phyloP scores from a whole-genome alignment of 2,797 vertebrate species.

The Balearica regulorum region DNA sequence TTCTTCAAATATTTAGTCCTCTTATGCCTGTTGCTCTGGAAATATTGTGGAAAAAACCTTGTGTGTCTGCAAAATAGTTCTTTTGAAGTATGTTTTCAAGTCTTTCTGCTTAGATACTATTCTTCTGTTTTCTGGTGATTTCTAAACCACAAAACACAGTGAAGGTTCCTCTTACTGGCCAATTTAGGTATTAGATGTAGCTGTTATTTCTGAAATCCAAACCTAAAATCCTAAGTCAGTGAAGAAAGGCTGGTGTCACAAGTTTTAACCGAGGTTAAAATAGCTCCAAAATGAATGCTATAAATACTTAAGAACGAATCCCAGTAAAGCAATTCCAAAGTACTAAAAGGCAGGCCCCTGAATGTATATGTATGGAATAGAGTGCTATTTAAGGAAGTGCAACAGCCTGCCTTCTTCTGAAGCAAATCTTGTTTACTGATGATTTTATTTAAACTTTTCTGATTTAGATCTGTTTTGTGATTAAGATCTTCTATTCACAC shows the following conservation, averaged over 20 bases:
- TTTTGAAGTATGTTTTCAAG: neutral
- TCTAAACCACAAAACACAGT: neutral
- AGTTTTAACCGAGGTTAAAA: neutral
- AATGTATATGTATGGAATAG: neutral
- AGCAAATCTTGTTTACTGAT: neutral
- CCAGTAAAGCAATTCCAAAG: neutral
- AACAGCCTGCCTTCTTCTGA: neutral
- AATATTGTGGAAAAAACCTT: neutral
- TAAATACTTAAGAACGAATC: neutral
- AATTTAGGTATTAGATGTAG: neutral
- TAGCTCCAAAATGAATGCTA: neutral
- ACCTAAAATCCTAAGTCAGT: neutral
- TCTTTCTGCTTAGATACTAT: neutral
- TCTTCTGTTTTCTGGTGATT: neutral
- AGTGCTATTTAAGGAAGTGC: neutral
- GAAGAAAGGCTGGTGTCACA: neutral
- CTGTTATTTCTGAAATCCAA: neutral
- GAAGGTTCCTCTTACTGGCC: neutral
- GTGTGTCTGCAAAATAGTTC: neutral
- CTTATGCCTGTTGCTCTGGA: neutral
- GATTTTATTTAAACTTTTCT: neutral
- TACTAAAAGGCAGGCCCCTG: neutral
- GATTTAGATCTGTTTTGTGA: neutral
- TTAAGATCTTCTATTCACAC: neutral
- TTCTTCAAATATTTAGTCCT: neutral